Evolutionary conservation across 2,797 vertebrate species (phyloP).

Genomic region (Phylloscopus collybita): DNA sequence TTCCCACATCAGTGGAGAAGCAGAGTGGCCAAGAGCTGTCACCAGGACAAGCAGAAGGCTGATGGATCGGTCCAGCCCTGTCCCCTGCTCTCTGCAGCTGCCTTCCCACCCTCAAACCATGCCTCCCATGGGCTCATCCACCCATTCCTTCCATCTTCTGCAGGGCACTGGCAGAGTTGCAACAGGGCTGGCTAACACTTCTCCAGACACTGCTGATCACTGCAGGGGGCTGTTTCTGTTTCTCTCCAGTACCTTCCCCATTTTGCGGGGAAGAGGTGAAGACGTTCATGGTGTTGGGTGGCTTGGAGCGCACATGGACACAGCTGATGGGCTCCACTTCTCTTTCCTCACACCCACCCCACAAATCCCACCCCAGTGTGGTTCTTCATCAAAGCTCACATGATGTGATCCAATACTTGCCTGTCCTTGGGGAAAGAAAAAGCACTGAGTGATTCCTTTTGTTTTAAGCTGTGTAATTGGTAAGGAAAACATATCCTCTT

Average conservation of each 20-base stretch:
- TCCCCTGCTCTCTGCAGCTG: neutral
- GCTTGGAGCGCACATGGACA: neutral
- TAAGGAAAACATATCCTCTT: conserved; percentile 55
- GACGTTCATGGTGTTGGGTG: accelerated
- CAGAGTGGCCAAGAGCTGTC: neutral
- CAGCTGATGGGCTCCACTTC: neutral
- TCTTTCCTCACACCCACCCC: accelerated
- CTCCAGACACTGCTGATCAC: neutral
- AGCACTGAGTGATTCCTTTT: conserved; percentile 31
- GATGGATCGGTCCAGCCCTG: neutral
- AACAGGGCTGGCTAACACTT: neutral
- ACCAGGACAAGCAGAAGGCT: neutral
- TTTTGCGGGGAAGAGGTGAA: neutral
- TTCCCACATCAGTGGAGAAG: neutral
- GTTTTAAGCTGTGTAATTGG: conserved; percentile 41
- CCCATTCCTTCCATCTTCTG: neutral
- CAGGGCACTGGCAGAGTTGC: neutral
- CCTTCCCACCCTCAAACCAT: neutral
- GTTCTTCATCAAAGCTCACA: neutral
- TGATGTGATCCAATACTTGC: accelerated
- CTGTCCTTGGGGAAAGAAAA: neutral
- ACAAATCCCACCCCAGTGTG: neutral
- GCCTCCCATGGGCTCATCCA: neutral
- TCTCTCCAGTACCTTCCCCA: neutral
- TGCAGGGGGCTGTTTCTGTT: neutral